These are phyloP conservation scores for Psittacara wagleri DNA, from an alignment of 2,113 vertebrate species.

Conservation along the genomic window DNA sequence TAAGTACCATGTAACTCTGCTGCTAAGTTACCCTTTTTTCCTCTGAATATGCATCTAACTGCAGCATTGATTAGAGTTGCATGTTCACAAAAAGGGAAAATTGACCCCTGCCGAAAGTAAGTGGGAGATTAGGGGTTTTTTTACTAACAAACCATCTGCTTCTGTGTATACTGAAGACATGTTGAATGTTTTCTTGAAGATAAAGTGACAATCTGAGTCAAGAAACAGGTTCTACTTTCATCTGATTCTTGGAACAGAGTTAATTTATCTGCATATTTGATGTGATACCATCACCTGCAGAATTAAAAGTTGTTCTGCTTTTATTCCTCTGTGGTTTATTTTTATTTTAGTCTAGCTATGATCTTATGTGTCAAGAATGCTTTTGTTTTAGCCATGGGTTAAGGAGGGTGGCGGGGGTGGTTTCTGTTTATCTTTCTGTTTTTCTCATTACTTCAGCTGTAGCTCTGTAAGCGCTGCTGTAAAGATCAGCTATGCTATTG, in stretches of 20 bases:
- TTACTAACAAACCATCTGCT: conserved; percentile 23
- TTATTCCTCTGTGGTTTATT: neutral
- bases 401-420: neutral
- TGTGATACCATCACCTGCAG: neutral
- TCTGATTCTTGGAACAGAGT: neutral
- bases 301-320: neutral
- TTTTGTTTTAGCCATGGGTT: conserved; percentile 23
- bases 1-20: neutral
- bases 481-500: neutral
- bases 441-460: conserved; percentile 1
- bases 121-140: neutral
- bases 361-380: conserved; percentile 18
- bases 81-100: conserved; percentile 38
- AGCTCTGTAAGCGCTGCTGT: neutral
- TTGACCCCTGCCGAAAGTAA: neutral
- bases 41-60: neutral
- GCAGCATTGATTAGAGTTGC: neutral
- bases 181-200: conserved; percentile 14
- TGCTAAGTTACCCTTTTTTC: neutral
- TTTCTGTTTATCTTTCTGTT: conserved; percentile 16
- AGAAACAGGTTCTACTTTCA: neutral
- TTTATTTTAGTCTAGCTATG: neutral
- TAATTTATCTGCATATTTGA: neutral
- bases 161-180: neutral
- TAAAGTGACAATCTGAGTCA: neutral